Evolutionary conservation across 2,113 vertebrate genomes (phyloP).

Genomic region (Epinephelus cyanopodus): DNA sequence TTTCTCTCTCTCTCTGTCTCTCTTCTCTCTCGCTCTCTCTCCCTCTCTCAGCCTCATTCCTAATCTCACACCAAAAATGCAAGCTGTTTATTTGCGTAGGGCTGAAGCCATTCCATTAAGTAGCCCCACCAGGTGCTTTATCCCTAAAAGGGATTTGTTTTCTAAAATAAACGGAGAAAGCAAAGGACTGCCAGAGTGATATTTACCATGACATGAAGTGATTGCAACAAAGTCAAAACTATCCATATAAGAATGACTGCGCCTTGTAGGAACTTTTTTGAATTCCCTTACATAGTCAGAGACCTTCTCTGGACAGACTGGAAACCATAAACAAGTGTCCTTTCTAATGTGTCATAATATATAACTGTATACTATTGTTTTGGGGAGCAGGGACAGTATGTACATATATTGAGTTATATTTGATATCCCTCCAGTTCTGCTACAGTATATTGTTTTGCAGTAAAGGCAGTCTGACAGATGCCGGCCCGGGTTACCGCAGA

Average conservation of each 20-base stretch:
- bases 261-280: slow-evolving; percentile 45
- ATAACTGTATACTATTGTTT: slow-evolving; percentile 19
- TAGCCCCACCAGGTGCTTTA: slow-evolving; percentile 90
- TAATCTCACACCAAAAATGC: slow-evolving; percentile 90
- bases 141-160: slow-evolving; percentile 85
- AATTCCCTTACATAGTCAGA: slow-evolving; percentile 46
- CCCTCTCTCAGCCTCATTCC: slow-evolving; percentile 53
- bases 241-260: slow-evolving; percentile 69
- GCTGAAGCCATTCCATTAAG: slow-evolving; percentile 95
- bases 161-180: slow-evolving; percentile 79
- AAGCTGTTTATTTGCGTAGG: slow-evolving; percentile 96
- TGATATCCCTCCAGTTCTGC: neutral
- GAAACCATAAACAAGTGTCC: slow-evolving; percentile 23
- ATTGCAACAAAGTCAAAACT: slow-evolving; percentile 68
- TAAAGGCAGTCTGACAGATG: slow-evolving; percentile 28
- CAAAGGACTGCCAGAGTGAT: slow-evolving; percentile 72
- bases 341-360: slow-evolving; percentile 1
- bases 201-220: slow-evolving; percentile 74
- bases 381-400: neutral
- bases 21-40: slow-evolving; percentile 10
- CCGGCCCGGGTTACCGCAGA: slow-evolving; percentile 9
- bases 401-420: neutral
- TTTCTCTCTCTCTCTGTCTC: slow-evolving; percentile 24
- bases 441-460: slow-evolving; percentile 17
- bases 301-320: slow-evolving; percentile 6